Evolutionary conservation across 2,888 invertebrate genomes (phyloP), one percentile per base, ranked within the genome.

Genomic region (Drosophila koepferae): DNA sequence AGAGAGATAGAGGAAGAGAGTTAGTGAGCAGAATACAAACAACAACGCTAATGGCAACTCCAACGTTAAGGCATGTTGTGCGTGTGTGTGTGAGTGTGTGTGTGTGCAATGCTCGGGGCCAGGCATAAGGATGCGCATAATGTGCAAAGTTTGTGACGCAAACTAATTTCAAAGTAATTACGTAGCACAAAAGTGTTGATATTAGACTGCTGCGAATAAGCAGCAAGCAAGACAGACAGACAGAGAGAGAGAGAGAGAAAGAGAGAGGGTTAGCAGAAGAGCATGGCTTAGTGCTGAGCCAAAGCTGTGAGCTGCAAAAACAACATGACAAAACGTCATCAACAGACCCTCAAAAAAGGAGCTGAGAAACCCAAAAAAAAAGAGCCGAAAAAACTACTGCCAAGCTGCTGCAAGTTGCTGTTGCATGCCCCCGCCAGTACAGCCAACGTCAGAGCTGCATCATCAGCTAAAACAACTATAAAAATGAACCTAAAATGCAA

Each of bases 101-200:
- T 53, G 54, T 70, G 18, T 62, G 70, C 70, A 65, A 46, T 76
- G 59, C 80, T 64, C 59, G 61, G 60, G 70, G 75, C 64, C 71
- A 74, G 72, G 72, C 76, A 86, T 85, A 89, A 80, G 89, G 89
- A 86, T 86, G 89, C 88, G 90, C 87, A 82, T 87, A 86, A 90
- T 82, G 89, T 90, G 81, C 90, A 85, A 90, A 91, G 86, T 87
- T 90, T 91, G 84, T 83, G 79, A 81, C 86, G 86, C 88, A 90
- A 91, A 91, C 91, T 91, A 90, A 91, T 91, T 91, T 91, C 90
- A 89, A 90, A 91, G 91, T 91, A 91, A 91, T 91, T 91, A 91
- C 89, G 83, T 75, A 88, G 86, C 89, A 90, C 89, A 91, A 91
- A 91, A 90, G 82, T 90, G 88, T 84, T 85, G 90, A 91, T 91